phyloP scores from a whole-genome alignment of 1,140 invertebrate genomes.

The Diprion similis region DNA sequence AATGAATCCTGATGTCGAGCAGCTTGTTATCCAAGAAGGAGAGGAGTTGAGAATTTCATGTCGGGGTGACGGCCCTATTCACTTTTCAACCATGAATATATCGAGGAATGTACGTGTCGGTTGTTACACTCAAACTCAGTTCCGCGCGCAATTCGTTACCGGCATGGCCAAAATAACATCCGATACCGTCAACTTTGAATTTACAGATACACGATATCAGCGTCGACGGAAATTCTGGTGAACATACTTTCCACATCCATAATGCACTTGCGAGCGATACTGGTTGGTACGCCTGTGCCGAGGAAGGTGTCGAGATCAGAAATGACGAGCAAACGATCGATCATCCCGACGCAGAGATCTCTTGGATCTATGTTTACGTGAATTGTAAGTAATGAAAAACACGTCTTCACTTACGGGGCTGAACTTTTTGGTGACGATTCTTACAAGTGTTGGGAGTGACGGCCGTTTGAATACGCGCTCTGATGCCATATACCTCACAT shows the following conservation, averaged over 20 bases:
- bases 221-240: background rate
- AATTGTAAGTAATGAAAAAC: constrained; percentile 63
- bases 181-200: background rate
- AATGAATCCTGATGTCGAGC: constrained; percentile 18
- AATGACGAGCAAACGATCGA: constrained; percentile 34
- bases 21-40: constrained; percentile 43
- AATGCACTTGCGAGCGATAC: constrained; percentile 55
- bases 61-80: constrained; percentile 18
- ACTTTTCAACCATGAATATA: constrained; percentile 35
- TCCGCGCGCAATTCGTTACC: background rate
- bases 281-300: constrained; percentile 68
- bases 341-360: constrained; percentile 40
- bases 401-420: background rate
- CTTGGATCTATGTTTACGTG: constrained; percentile 71
- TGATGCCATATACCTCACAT: background rate
- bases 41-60: constrained; percentile 37
- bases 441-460: too few relatives aligned
- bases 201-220: background rate
- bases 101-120: constrained; percentile 15
- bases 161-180: background rate
- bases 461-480: background rate
- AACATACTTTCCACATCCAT: constrained; percentile 29
- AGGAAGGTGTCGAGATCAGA: constrained; percentile 47
- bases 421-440: too few relatives aligned
- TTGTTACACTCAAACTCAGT: background rate